phyloP scores from a whole-genome alignment of 2,888 invertebrate genomes.

The Harpalus rubripes region DNA sequence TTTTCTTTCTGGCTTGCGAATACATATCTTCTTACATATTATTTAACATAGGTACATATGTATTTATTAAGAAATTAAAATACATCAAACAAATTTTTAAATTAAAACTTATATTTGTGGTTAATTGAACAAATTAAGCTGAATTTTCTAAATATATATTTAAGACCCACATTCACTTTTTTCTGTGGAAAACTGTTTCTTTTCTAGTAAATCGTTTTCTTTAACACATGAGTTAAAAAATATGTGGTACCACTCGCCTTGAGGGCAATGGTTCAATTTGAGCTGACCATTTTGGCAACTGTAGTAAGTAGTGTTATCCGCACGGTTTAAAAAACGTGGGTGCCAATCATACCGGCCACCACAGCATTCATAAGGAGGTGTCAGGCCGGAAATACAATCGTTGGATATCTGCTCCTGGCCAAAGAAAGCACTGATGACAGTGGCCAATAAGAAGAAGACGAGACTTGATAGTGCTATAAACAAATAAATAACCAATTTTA shows the following conservation, averaged over 20 bases:
- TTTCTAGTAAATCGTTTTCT: no score
- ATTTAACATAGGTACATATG: no score
- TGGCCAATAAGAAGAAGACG: not conserved
- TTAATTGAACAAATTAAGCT: no score
- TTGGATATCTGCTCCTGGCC: constrained; percentile 9
- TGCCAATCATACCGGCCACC: constrained; percentile 14
- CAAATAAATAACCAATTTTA: not conserved
- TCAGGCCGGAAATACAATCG: constrained; percentile 46
- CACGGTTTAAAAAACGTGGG: constrained; percentile 34
- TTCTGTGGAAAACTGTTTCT: no score
- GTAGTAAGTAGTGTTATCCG: constrained; percentile 47
- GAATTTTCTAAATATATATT: no score
- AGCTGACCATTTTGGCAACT: constrained; percentile 17
- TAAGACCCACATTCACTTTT: no score
- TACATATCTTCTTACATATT: no score
- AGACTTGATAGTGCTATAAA: not conserved
- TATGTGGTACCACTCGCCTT: not conserved
- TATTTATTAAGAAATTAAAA: no score
- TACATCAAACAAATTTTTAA: no score
- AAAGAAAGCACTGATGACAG: not conserved
- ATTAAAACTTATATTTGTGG: no score
- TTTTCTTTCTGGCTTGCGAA: no score
- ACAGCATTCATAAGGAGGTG: constrained; percentile 25
- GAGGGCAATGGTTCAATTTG: constrained; percentile 33
- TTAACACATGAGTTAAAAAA: no score